Conservation (phyloP, 1,140 invertebrate species). For the Pinna nobilis region DNA sequence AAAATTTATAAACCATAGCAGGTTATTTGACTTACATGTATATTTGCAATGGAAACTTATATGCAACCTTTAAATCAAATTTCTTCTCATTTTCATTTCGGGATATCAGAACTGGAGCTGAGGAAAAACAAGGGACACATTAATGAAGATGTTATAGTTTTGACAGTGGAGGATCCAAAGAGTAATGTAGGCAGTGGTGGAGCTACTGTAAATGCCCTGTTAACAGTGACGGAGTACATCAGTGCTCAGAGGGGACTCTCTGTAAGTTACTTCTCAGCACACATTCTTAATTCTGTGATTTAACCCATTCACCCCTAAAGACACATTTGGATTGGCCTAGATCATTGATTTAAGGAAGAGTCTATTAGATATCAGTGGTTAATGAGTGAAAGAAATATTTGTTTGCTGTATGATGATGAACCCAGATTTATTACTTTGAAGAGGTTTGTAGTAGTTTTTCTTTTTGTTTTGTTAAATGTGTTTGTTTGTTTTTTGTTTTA, state of each 20-base stretch:
- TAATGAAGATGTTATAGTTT: slow-evolving; percentile 64
- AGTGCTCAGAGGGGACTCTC: slow-evolving; percentile 72
- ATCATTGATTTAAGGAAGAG: too few species aligned
- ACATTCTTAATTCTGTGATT: too few species aligned
- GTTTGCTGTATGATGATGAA: too few species aligned
- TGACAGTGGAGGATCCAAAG: slow-evolving; percentile 75
- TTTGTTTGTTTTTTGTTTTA: too few species aligned
- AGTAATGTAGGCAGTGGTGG: slow-evolving; percentile 76
- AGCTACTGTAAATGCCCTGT: slow-evolving; percentile 77
- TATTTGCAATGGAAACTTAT: neutral
- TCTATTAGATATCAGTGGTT: too few species aligned
- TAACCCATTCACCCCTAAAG: too few species aligned
- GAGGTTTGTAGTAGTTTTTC: too few species aligned
- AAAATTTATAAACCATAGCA: neutral
- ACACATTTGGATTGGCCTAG: too few species aligned
- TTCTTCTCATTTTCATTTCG: neutral
- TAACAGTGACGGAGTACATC: slow-evolving; percentile 76
- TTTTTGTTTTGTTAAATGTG: too few species aligned
- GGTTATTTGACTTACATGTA: neutral
- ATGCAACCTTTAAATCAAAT: neutral
- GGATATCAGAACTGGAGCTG: slow-evolving; percentile 70
- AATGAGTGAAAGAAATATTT: too few species aligned
- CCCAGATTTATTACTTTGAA: too few species aligned
- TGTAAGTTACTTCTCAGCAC: too few species aligned
- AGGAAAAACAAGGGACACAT: slow-evolving; percentile 71